Conservation (phyloP, 2,888 invertebrate genomes). For the Nomada goodeniana region DNA sequence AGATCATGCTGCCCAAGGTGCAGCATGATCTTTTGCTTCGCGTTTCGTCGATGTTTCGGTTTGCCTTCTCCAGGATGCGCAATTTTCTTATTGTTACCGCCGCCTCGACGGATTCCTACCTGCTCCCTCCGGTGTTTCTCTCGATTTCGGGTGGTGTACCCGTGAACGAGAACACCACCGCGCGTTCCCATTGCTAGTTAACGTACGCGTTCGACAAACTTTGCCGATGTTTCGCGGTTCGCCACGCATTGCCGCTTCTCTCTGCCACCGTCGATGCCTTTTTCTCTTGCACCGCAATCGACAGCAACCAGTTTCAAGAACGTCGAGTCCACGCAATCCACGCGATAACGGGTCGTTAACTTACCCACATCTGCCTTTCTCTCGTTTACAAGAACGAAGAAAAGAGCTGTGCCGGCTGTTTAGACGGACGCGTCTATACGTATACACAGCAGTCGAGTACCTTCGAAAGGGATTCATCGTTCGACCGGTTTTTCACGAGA, state of each 20-base stretch:
- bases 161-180: no score
- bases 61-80: background rate
- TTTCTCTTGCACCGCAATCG: constrained; percentile 56
- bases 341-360: constrained; percentile 82
- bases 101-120: no score
- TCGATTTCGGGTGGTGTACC: no score
- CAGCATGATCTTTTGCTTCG: background rate
- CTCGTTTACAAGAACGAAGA: constrained; percentile 69
- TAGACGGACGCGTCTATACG: constrained; percentile 15
- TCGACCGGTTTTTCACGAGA: constrained; percentile 58
- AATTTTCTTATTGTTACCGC: no score
- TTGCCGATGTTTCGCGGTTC: constrained; percentile 38
- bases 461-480: constrained; percentile 37
- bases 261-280: constrained; percentile 17
- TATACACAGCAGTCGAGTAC: constrained; percentile 19
- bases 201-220: constrained; percentile 12
- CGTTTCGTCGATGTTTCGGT: constrained; percentile 4
- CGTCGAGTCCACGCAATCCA: constrained; percentile 63
- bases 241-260: constrained; percentile 30
- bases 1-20: background rate
- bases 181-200: background rate
- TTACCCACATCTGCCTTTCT: constrained; percentile 80
- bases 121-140: no score
- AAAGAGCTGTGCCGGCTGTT: constrained; percentile 48
- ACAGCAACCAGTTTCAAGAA: constrained; percentile 74